A percentile compares a stretch with the other conserved stretches of the same genome.
These are phyloP conservation scores for Ailuropoda melanoleuca DNA, from an alignment of 2,113 vertebrate species.

Conservation along the genomic window DNA sequence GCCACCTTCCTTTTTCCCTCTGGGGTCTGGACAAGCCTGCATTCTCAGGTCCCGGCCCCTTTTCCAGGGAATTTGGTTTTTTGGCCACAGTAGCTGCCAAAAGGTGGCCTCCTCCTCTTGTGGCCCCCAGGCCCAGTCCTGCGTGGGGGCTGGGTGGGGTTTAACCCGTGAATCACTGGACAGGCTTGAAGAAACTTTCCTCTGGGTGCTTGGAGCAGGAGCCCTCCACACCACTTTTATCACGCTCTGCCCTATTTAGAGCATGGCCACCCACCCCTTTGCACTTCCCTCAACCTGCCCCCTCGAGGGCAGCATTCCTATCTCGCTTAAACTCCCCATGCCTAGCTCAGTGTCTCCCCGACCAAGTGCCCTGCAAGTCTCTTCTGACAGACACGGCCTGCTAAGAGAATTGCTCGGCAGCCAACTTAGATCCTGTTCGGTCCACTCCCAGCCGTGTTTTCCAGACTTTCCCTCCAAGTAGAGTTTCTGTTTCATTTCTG, in stretches of 20 bases:
- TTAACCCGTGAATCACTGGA: neutral
- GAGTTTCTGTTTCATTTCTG: conserved; percentile 47
- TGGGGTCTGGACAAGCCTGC: neutral
- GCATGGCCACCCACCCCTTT: neutral
- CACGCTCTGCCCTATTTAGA: neutral
- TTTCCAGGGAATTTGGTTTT: conserved; percentile 53
- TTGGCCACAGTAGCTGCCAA: conserved; percentile 17
- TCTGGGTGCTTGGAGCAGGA: neutral
- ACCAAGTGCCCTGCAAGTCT: neutral
- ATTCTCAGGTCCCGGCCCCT: conserved; percentile 1
- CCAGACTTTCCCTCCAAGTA: neutral
- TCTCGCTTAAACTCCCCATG: neutral
- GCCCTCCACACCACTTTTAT: neutral
- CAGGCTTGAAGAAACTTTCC: neutral
- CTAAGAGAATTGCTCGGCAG: neutral
- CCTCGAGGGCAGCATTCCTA: neutral
- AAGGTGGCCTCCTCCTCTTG: neutral
- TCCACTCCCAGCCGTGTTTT: neutral
- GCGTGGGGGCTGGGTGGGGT: neutral
- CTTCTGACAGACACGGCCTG: neutral
- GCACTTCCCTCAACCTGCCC: neutral
- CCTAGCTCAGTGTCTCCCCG: neutral
- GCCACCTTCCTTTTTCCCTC: neutral
- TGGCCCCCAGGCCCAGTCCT: neutral
- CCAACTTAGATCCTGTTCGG: neutral